Evolutionary conservation across 2,888 invertebrate genomes (phyloP), one percentile per base, ranked within the genome.

Genomic region (Parapristionchus giblindavisi): DNA sequence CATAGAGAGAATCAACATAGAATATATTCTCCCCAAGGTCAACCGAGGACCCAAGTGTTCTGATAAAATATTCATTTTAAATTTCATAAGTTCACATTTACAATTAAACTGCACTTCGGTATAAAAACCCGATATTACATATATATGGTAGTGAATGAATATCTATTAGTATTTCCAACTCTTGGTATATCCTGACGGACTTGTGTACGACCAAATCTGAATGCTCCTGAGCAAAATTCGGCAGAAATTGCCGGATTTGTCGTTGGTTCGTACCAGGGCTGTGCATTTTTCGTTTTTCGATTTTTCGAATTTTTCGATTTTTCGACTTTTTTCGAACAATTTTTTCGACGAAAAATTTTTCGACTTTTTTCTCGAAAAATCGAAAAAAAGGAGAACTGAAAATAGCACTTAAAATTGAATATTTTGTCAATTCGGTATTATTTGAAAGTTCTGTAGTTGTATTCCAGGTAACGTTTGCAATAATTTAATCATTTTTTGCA

Each of bases 221-320:
- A 95, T 0, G 93, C 93, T 0, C 94, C 92, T 2, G 80, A 76
- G 0, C 94, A 92, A 89, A 95, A 95, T 87, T 92, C 92, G 89
- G 94, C 95, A 17, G 93, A 93, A 72, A 94, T 91, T 8, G 92
- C 91, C 0, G 94, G 92, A 88, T 94, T 92, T 1, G 93, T 90
- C 0, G 29, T 32, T 1, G 63, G 11, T 17, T 43, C 43, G 63
- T 65, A 65, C 43, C n/a, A n/a, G n/a, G n/a, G n/a, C n/a, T n/a
- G n/a, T n/a, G n/a, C n/a, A n/a, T n/a, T n/a, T n/a, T n/a, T n/a
- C n/a, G n/a, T n/a, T n/a, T n/a, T n/a, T n/a, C n/a, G n/a, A n/a
- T n/a, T n/a, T n/a, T n/a, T n/a, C n/a, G n/a, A n/a, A n/a, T n/a
- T n/a, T n/a, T n/a, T n/a, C n/a, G n/a, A n/a, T n/a, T n/a, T n/a